Conservation (phyloP, 1,140 invertebrate genomes). For the Colletes gigas region DNA sequence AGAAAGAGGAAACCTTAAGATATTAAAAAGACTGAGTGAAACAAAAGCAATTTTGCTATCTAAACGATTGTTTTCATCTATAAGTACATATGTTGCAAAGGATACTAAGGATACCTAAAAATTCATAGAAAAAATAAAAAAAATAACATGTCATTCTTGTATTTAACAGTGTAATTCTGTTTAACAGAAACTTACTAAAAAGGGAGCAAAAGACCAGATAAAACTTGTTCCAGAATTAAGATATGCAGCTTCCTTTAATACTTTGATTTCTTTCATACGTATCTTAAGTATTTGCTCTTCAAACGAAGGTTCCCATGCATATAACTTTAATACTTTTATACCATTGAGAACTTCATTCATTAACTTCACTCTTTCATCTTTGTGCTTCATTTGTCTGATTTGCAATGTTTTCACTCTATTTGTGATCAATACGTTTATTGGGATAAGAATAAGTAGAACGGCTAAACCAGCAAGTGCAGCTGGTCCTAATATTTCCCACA, state of each 20-base stretch:
- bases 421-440: slow-evolving; percentile 94
- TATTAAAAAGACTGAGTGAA: slow-evolving; percentile 98
- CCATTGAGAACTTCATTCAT: slow-evolving; percentile 98
- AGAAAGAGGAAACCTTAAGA: slow-evolving; percentile 95
- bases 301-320: slow-evolving; percentile 95
- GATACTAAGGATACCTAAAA: slow-evolving; percentile 93
- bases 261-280: slow-evolving; percentile 91
- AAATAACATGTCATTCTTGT: slow-evolving; percentile 4
- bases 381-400: slow-evolving; percentile 94
- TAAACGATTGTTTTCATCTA: slow-evolving; percentile 90
- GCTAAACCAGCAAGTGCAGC: slow-evolving; percentile 94
- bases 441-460: slow-evolving; percentile 96
- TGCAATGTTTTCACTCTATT: slow-evolving; percentile 91
- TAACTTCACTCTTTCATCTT: slow-evolving; percentile 95
- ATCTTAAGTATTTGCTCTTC: slow-evolving; percentile 92
- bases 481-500: slow-evolving; percentile 92
- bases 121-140: slow-evolving; percentile 26
- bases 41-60: slow-evolving; percentile 97
- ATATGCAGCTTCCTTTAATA: slow-evolving; percentile 92
- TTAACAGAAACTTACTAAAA: slow-evolving; percentile 88
- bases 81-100: slow-evolving; percentile 94
- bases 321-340: slow-evolving; percentile 95
- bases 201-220: slow-evolving; percentile 97
- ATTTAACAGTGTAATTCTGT: neutral
- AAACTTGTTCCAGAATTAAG: slow-evolving; percentile 95